Conservation (phyloP, 2,113 vertebrate species). For the Dromas ardeola region DNA sequence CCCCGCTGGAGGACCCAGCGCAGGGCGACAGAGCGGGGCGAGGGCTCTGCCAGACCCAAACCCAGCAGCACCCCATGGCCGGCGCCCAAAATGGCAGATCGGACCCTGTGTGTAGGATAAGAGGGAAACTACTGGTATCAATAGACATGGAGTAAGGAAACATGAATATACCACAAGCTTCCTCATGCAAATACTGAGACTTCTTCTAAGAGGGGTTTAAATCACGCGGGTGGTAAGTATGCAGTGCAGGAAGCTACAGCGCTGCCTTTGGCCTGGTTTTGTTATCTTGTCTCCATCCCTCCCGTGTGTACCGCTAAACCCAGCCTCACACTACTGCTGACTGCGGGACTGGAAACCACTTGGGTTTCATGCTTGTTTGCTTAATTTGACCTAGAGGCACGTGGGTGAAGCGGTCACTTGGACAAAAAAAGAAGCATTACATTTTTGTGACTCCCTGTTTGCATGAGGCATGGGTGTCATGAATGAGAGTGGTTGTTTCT, state of each 20-base stretch:
- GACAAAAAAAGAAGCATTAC: not conserved
- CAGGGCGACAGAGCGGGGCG: accelerated
- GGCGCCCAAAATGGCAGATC: accelerated
- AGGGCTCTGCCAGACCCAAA: accelerated
- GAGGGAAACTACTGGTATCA: not conserved
- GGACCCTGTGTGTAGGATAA: accelerated
- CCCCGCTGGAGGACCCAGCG: accelerated
- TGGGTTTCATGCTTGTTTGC: not conserved
- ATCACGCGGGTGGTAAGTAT: not conserved
- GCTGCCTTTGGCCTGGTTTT: not conserved
- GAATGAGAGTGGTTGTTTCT: not conserved
- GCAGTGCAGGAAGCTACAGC: not conserved
- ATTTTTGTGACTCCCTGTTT: not conserved
- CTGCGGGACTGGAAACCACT: not conserved
- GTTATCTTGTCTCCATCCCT: not conserved
- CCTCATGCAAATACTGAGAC: not conserved
- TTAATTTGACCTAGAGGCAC: not conserved
- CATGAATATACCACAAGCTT: not conserved
- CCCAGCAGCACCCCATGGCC: accelerated
- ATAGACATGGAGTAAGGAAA: not conserved
- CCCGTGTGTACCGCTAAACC: not conserved
- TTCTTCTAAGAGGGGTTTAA: not conserved
- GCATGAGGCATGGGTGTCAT: not conserved
- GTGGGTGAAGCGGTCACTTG: not conserved
- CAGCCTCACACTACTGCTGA: not conserved